These are phyloP conservation scores for Decapterus maruadsi DNA, from an alignment of 2,797 vertebrate species.

Conservation along the genomic window DNA sequence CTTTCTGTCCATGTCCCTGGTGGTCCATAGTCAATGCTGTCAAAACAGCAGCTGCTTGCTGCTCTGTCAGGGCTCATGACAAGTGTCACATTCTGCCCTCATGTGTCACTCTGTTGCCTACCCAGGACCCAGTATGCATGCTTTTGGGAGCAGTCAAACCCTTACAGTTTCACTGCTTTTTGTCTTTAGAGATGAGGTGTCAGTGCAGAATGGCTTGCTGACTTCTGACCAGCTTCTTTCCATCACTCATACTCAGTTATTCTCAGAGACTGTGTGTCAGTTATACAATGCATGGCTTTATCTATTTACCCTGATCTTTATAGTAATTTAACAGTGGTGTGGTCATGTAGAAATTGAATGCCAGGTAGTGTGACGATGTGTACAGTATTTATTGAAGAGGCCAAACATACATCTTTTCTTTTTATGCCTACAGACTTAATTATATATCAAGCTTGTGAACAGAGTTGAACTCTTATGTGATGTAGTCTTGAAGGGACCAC, in stretches of 20 bases:
- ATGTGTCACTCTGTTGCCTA: slow-evolving; percentile 45
- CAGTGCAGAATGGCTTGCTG: slow-evolving; percentile 27
- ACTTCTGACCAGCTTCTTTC: slow-evolving; percentile 19
- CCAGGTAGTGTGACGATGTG: slow-evolving; percentile 59
- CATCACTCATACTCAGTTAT: slow-evolving; percentile 21
- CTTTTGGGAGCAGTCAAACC: slow-evolving; percentile 59
- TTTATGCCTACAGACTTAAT: slow-evolving; percentile 55
- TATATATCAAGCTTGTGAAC: slow-evolving; percentile 43
- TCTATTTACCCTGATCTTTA: slow-evolving; percentile 60
- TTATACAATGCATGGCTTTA: slow-evolving; percentile 63
- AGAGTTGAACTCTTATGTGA: slow-evolving; percentile 59
- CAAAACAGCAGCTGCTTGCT: slow-evolving; percentile 63
- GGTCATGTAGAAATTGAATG: slow-evolving; percentile 58
- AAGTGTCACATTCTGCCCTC: slow-evolving; percentile 73
- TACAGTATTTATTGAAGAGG: slow-evolving; percentile 79
- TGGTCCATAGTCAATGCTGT: slow-evolving; percentile 56
- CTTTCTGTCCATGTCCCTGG: slow-evolving; percentile 50
- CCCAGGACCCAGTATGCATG: slow-evolving; percentile 52
- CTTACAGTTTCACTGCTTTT: slow-evolving; percentile 37
- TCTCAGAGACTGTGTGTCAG: slow-evolving; percentile 33
- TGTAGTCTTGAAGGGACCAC: slow-evolving; percentile 20
- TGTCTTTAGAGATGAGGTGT: slow-evolving; percentile 30
- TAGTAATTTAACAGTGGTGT: slow-evolving; percentile 49
- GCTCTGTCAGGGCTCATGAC: slow-evolving; percentile 66
- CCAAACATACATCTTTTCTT: slow-evolving; percentile 38